Base-by-base conservation (phyloP, 1,140 invertebrate genomes). In the Dinoponera quadriceps region DNA sequence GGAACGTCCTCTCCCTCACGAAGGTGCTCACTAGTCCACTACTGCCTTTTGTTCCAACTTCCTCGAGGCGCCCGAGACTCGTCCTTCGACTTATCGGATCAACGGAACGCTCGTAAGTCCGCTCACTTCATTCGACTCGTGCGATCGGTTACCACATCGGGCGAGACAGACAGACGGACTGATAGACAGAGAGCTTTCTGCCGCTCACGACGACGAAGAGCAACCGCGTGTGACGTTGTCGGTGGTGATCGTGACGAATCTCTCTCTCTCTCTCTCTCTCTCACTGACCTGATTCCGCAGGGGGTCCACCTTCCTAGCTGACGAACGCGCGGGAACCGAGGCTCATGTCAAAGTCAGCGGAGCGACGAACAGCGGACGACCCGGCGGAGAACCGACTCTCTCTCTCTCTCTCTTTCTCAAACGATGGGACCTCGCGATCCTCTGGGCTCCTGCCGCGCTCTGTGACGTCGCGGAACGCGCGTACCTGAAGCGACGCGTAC, bases 391-490 rank as follows among this genome's bases (percentile, higher is more conserved):
- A 87, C 63, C 68, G 84, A 84, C 81, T 69, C 44, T 74, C 49
- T 78, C 38, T 44, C 38, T 44, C 33, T 33, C 33, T 7, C 33
- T 33, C 33, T 33, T 7, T 33, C 33, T 33, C 7, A 3, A 44
- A 78, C 80, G 73, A 63, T 85, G 73, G 77, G 65, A 88, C 86
- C 88, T 91, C 87, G 85, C 75, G 89, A 91, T 91, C 88, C 88
- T 90, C 75, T 89, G 77, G 88, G 87, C 84, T 91, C 85, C 90
- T 90, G 83, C 85, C 90, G 86, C 86, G 85, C 77, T 91, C 86
- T 91, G 89, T 82, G 85, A n/a, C 54, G 81, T 86, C 25, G 69
- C 84, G 82, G 83, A 71, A 82, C 72, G 63, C 84, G 87, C 71
- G 86, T 87, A 83, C 78, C 78, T 80, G 22, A n/a, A 71, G 65